Conservation (phyloP, 2,888 invertebrate genomes). For the Scelioninae gen. 1 region DNA sequence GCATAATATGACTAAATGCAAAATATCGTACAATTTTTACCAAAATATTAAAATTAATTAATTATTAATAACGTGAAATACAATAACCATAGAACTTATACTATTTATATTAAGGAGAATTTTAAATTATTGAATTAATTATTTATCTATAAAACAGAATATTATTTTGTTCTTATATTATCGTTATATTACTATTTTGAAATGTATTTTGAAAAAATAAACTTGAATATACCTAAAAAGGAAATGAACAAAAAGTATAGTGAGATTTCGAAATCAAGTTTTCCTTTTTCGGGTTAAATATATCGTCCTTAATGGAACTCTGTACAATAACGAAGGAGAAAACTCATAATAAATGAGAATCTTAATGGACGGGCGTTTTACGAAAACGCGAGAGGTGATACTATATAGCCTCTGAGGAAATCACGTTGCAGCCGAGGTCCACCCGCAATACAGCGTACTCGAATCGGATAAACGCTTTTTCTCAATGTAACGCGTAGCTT, state of each 20-base stretch:
- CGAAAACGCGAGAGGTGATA: constrained; percentile 65
- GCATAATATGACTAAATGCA: neutral
- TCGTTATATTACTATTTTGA: no score
- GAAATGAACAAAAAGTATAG: constrained; percentile 24
- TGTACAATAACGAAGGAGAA: constrained; percentile 53
- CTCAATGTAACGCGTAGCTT: constrained; percentile 65
- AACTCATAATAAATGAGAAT: constrained; percentile 61
- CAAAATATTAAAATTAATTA: no score
- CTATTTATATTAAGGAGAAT: no score
- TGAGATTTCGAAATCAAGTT: constrained; percentile 12
- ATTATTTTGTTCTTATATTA: no score
- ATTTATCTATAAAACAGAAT: no score
- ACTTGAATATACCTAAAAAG: neutral
- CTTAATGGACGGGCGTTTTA: constrained; percentile 66
- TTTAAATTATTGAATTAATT: no score
- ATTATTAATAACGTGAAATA: no score
- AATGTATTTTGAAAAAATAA: no score
- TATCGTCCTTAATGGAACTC: constrained; percentile 47
- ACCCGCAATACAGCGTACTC: constrained; percentile 53
- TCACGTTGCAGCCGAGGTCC: constrained; percentile 57
- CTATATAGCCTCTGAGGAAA: constrained; percentile 69
- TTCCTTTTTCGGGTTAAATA: constrained; percentile 35
- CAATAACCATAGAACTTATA: no score
- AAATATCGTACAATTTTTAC: no score
- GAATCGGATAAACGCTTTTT: constrained; percentile 68